phyloP scores from a whole-genome alignment of 2,113 vertebrate genomes.

The Rutilus rutilus region DNA sequence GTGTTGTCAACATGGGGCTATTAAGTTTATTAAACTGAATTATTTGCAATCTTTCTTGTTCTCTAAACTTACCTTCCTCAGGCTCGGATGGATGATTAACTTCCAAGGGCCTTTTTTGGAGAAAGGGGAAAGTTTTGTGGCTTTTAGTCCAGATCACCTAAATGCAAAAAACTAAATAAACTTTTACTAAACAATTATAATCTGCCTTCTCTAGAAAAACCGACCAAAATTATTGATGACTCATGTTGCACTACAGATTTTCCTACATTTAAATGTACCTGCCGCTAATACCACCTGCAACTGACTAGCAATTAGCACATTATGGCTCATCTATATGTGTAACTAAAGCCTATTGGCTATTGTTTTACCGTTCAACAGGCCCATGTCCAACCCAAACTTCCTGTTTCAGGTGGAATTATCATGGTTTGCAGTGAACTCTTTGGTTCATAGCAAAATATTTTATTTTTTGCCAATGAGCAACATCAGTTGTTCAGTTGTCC shows the following conservation, averaged over 20 bases:
- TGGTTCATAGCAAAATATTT: background rate
- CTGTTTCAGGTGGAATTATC: background rate
- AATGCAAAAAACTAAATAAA: too few relatives aligned
- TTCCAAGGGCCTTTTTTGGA: background rate
- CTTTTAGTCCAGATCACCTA: background rate
- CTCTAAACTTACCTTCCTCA: background rate
- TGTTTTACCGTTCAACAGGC: background rate
- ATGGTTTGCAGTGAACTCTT: background rate
- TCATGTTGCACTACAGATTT: too few relatives aligned
- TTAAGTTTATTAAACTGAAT: background rate
- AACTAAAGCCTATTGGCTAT: background rate
- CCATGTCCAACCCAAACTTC: background rate
- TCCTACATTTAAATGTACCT: background rate
- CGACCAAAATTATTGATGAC: background rate
- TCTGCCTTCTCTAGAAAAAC: background rate
- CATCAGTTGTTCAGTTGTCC: background rate
- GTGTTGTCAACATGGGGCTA: constrained; percentile 7
- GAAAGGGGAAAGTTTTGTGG: background rate
- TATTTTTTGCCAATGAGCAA: background rate
- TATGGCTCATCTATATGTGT: background rate
- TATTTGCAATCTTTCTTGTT: constrained; percentile 22
- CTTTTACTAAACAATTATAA: background rate
- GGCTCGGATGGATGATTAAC: background rate
- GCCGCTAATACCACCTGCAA: background rate
- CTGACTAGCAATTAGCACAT: background rate